These are phyloP conservation scores for Copidosoma floridanum DNA, from an alignment of 1,140 invertebrate genomes.

Conservation along the genomic window DNA sequence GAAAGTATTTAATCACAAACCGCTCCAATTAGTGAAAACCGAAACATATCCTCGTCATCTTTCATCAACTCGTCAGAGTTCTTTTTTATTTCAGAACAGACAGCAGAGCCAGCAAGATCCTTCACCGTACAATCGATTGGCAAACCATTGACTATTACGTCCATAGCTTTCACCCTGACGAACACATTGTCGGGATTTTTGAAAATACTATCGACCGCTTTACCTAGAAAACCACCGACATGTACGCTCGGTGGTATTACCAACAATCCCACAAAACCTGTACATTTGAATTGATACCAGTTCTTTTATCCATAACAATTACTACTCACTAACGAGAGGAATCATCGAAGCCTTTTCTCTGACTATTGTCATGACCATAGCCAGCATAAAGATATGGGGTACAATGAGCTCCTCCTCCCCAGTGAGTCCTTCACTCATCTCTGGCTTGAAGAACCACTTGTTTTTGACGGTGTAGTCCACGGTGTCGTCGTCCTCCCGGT, in stretches of 20 bases:
- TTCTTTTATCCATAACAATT: too few species aligned
- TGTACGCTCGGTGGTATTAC: too few species aligned
- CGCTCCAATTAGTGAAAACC: constrained; percentile 36
- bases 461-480: constrained; percentile 67
- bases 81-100: constrained; percentile 57
- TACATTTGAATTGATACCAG: too few species aligned
- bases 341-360: constrained; percentile 65
- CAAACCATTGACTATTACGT: constrained; percentile 70
- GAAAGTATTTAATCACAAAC: neutral
- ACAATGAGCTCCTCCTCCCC: constrained; percentile 68
- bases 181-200: constrained; percentile 63
- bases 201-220: constrained; percentile 59
- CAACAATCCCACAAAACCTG: too few species aligned
- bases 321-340: constrained; percentile 57
- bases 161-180: constrained; percentile 63
- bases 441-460: constrained; percentile 64
- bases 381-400: constrained; percentile 63
- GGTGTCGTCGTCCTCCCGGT: constrained; percentile 69
- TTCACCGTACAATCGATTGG: constrained; percentile 69
- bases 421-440: constrained; percentile 64
- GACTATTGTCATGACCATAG: constrained; percentile 55
- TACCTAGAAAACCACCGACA: constrained; percentile 28
- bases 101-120: constrained; percentile 69
- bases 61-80: constrained; percentile 27
- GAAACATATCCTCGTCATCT: constrained; percentile 30